Conservation (phyloP, 1,140 invertebrate species). For the Rhagoletis pomonella region DNA sequence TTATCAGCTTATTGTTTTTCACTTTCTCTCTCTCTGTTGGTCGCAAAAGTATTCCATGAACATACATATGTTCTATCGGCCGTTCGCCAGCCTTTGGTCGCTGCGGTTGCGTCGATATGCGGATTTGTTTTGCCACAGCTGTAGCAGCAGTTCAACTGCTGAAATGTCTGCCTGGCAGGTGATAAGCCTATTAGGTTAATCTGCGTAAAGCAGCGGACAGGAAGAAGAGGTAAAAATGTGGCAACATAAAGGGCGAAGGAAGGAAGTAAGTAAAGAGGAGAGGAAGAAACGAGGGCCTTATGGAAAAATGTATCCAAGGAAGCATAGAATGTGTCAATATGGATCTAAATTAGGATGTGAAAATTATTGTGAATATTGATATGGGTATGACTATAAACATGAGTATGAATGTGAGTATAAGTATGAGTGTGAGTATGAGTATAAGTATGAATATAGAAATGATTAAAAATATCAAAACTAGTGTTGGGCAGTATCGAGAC, state of each 20-base stretch:
- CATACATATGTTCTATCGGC: not conserved
- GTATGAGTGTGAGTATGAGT: not conserved
- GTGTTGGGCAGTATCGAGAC: too few relatives aligned
- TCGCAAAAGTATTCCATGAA: not conserved
- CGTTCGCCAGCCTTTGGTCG: not conserved
- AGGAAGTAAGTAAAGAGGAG: too few relatives aligned
- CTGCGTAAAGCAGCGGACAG: not conserved
- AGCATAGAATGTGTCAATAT: too few relatives aligned
- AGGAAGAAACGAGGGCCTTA: too few relatives aligned
- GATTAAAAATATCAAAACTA: not conserved
- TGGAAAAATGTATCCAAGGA: too few relatives aligned
- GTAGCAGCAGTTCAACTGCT: not conserved
- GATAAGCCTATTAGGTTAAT: slow-evolving; percentile 52
- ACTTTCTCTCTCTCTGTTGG: not conserved
- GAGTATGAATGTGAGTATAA: not conserved
- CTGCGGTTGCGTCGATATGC: slow-evolving; percentile 45
- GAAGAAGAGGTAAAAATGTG: not conserved
- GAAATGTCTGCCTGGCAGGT: slow-evolving; percentile 31
- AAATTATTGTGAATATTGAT: not conserved
- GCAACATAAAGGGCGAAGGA: not conserved
- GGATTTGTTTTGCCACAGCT: slow-evolving; percentile 15
- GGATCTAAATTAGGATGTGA: too few relatives aligned
- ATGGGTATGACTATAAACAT: not conserved
- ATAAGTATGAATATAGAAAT: not conserved
- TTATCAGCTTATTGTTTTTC: slow-evolving; percentile 52